Base-by-base conservation (phyloP, 30 jellyfish, hydroid and myxozoan species). In the Chironex yamaguchii region DNA sequence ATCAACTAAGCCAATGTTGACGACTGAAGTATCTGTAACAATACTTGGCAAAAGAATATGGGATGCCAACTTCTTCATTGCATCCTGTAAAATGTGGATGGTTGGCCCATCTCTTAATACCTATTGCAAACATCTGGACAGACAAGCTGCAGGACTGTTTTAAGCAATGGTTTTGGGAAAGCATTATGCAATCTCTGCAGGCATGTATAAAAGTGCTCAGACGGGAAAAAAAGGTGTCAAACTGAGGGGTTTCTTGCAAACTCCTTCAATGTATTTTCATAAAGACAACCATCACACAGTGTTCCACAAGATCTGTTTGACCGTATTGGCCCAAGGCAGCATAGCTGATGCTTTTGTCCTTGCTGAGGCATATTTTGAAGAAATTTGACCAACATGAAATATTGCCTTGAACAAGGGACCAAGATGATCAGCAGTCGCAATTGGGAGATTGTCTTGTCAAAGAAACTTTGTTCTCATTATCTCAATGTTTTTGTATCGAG, bases 391-490 rank as follows among this genome's bases (percentile, higher is more conserved):
- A 62, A 81, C 96, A 22, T 91, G 96, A 75, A 89, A 82, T 24
- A 89, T 63, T 35, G 71, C 49, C 36, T 64, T 58, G 42, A 82
- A 82, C 79, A 89, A 42, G 23, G 93, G 65, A 11, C 76, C 67
- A 34, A 88, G 52, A 58, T 81, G 97, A 67, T 88, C 91, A 35
- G 97, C 78, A 23, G 95, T 64, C 49, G 42, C 86, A 27, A 81
- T 3, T n/a, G 95, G 76, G 13, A 88, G 20, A 67, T 88, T 87
- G 85, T 81, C 96, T 71, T 88, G 96, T 9, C 80, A 64, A 14
- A 81, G 28, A 53, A 88, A 66, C 78, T 88, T 88, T 68, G 97
- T 88, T 30, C 65, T 70, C 73, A 81, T 53, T 31, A 85, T 84
- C 85, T 85, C 91, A 62, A 31, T 4, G 76, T 62, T 36, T 77